phyloP scores from a whole-genome alignment of 2,113 vertebrate genomes.

The Hippocampus guttulatus region DNA sequence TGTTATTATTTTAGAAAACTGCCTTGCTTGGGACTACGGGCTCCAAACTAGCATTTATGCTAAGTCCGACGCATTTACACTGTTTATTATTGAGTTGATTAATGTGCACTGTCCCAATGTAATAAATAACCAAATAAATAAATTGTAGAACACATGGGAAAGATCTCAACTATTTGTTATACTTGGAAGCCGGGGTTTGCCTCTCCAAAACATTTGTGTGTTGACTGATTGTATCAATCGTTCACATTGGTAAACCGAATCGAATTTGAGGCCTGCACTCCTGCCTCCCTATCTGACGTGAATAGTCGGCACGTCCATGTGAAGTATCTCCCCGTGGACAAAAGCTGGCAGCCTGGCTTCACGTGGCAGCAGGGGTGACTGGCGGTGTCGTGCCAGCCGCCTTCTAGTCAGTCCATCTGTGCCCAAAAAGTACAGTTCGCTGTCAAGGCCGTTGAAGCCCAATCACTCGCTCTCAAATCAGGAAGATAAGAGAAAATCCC shows the following conservation, averaged over 20 bases:
- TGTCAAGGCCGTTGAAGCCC: constrained; percentile 26
- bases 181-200: background rate
- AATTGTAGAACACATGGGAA: no score
- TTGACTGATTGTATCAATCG: constrained; percentile 27
- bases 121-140: no score
- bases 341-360: constrained; percentile 34
- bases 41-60: no score
- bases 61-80: no score
- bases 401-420: constrained; percentile 24
- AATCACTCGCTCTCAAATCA: constrained; percentile 9
- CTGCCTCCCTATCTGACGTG: constrained; percentile 35
- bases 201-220: background rate
- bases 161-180: background rate
- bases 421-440: constrained; percentile 32
- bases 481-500: background rate
- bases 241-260: constrained; percentile 33
- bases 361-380: constrained; percentile 54
- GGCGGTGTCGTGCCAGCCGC: constrained; percentile 29
- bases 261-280: constrained; percentile 18
- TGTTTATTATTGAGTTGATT: no score
- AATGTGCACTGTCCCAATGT: no score
- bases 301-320: constrained; percentile 43
- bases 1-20: no score
- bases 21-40: no score
- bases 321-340: constrained; percentile 26